Evolutionary conservation across 2,888 invertebrate species (phyloP).

Genomic region (Onthophagus sagittarius): DNA sequence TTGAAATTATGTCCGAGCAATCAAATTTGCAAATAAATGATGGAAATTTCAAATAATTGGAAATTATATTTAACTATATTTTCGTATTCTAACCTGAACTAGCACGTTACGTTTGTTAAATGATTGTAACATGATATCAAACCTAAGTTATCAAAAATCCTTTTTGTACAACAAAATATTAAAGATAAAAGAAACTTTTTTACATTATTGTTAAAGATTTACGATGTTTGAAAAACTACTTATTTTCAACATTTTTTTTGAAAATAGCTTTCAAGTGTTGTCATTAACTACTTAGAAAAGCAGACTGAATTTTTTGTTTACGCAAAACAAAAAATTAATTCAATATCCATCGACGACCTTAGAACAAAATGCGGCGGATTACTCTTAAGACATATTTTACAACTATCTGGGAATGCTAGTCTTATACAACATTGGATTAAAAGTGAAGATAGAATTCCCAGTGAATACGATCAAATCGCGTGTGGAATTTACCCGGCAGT

Average conservation of each 20-base stretch:
- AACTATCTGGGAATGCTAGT: slow-evolving; percentile 56
- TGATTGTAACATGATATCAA: no score
- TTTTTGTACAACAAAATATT: neutral
- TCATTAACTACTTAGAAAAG: slow-evolving; percentile 61
- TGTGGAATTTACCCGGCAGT: slow-evolving; percentile 83
- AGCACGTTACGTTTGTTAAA: no score
- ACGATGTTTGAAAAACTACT: neutral
- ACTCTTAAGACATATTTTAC: slow-evolving; percentile 72
- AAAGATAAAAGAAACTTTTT: neutral
- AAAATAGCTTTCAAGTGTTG: slow-evolving; percentile 29
- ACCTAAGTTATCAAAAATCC: slow-evolving; percentile 3
- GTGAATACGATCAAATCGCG: slow-evolving; percentile 53
- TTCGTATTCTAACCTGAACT: no score
- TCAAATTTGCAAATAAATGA: no score
- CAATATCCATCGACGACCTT: slow-evolving; percentile 45
- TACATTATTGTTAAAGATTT: neutral
- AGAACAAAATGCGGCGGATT: slow-evolving; percentile 56
- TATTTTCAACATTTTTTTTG: slow-evolving; percentile 29
- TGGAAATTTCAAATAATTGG: no score
- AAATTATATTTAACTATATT: no score
- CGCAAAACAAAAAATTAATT: slow-evolving; percentile 44
- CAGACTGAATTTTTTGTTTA: slow-evolving; percentile 62
- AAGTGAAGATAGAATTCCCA: slow-evolving; percentile 34
- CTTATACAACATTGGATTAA: slow-evolving; percentile 41
- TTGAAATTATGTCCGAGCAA: no score